Base-by-base conservation (phyloP, 2,888 invertebrate genomes). In the Cosmorhoe ocellata region DNA sequence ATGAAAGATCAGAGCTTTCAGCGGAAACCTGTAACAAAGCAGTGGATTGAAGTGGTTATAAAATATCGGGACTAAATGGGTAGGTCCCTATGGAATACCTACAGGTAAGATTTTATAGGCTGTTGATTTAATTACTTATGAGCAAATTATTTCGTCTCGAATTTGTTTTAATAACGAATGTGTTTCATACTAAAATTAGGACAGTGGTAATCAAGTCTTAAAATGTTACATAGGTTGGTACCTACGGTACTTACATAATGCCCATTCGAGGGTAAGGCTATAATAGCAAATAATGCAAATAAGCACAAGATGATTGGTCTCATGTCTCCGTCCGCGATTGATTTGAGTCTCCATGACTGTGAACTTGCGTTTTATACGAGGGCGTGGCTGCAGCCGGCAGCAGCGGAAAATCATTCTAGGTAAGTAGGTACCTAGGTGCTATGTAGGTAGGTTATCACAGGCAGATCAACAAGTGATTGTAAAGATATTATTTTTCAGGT, bases 341-440 rank as follows among this genome's bases (percentile, higher is more conserved):
- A 65, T 80, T 76, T 80, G 79, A 66, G 64, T 73, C 62, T 48
- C 78, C 80, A 74, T 85, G 85, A 84, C 84, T 84, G 79, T 87
- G 88, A 89, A 88, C 85, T 87, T 89, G 79, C 62, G 59, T 81
- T 74, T 76, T 88, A 90, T 88, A 87, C 69, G 72, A 80, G 83
- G 89, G 89, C 84, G 89, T 87, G 87, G 85, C 71, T 70, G 66
- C 62, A 65, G 68, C 66, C 67, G 71, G 66, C 71, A 72, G 69
- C 73, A 62, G 76, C 78, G 84, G 79, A 74, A 78, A 79, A 81
- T 81, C 72, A 80, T 78, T 69, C 67, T 58, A 62, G 72, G 76
- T 75, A 76, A 78, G 58, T 63, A 72, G 76, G 75, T 75, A n/a
- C n/a, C n/a, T n/a, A n/a, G n/a, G n/a, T n/a, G n/a, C n/a, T n/a